Evolutionary conservation across 1,140 invertebrate genomes (phyloP).

Genomic region (Nasonia giraulti): DNA sequence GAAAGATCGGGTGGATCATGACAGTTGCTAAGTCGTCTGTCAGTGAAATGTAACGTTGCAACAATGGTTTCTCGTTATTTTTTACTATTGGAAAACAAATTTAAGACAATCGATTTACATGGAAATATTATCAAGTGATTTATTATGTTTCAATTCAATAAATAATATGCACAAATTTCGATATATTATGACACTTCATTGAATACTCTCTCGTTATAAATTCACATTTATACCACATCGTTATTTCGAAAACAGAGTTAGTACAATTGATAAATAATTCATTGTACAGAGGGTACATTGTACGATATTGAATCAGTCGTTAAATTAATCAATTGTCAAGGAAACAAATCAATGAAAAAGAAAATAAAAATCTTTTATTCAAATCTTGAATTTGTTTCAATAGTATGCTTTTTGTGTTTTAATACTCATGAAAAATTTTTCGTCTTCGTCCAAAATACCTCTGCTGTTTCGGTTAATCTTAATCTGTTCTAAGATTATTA

Average conservation of each 20-base stretch:
- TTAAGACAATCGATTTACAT: slow-evolving; percentile 16
- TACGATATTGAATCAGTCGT: slow-evolving; percentile 11
- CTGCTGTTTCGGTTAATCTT: slow-evolving; percentile 71
- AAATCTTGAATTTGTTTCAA: slow-evolving; percentile 45
- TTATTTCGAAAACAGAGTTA: neutral
- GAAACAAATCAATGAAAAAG: neutral
- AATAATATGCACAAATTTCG: neutral
- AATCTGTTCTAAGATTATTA: slow-evolving; percentile 44
- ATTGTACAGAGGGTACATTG: slow-evolving; percentile 30
- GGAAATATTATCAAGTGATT: slow-evolving; percentile 5
- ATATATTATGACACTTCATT: neutral
- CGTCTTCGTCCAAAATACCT: slow-evolving; percentile 74
- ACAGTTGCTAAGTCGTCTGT: slow-evolving; percentile 38
- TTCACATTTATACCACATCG: neutral
- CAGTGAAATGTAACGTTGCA: slow-evolving; percentile 34
- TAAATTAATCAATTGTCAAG: neutral
- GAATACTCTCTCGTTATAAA: slow-evolving; percentile 7
- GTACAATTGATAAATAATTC: neutral
- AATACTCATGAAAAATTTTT: slow-evolving; percentile 4
- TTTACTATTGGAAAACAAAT: slow-evolving; percentile 39
- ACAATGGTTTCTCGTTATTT: slow-evolving; percentile 15
- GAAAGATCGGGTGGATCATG: slow-evolving; percentile 34
- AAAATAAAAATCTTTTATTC: neutral
- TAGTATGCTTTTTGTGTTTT: slow-evolving; percentile 26
- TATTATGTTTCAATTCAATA: neutral